Evolutionary conservation across 2,113 vertebrate species (phyloP), one percentile per base, ranked within the genome.

Genomic region (Thunnus maccoyii): DNA sequence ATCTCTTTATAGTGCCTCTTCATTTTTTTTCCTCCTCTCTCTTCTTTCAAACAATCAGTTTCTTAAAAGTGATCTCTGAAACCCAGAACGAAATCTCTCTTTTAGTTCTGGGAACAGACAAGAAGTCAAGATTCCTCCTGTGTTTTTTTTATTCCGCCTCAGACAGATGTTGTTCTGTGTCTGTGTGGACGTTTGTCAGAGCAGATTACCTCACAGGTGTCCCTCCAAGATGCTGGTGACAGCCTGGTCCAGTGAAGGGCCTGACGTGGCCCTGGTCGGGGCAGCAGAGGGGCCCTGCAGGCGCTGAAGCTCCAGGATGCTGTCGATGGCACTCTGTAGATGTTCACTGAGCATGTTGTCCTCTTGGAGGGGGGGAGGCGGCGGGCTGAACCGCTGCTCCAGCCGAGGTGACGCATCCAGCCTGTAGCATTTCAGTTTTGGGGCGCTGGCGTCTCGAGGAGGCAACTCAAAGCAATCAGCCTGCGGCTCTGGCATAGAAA

Each of bases 271-370:
- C 73, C 87, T 91, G 62, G 70, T 66, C 6, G 91, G 88, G 66
- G 88, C 84, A 6, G 78, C 86, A 0, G 88, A 76, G 25, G 93
- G 91, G 54, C 94, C 94, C 93, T 96, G 95, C 67, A 95, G 85
- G 56, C 95, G 90, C 92, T 96, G 95, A 1, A 96, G 93, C 80
- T 96, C 95, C 88, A 96, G 88, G 81, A 96, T 96, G 92, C 95
- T 96, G 94, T 96, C 93, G 64, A 96, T 96, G 77, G 95, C 95
- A 41, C 95, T 96, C 92, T 96, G 95, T 4, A 96, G 92, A 52
- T 96, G 94, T 86, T 96, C 95, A 1, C 88, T 96, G 71, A 96
- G 94, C 77, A 94, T 89, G 81, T 86, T 91, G 84, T 96, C 95
- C 73, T 96, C 94, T 41, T 91, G 93, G 50, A 88, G 87, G 12